Conservation (phyloP, 2,113 vertebrate genomes). For the Chiloscyllium plagiosum region DNA sequence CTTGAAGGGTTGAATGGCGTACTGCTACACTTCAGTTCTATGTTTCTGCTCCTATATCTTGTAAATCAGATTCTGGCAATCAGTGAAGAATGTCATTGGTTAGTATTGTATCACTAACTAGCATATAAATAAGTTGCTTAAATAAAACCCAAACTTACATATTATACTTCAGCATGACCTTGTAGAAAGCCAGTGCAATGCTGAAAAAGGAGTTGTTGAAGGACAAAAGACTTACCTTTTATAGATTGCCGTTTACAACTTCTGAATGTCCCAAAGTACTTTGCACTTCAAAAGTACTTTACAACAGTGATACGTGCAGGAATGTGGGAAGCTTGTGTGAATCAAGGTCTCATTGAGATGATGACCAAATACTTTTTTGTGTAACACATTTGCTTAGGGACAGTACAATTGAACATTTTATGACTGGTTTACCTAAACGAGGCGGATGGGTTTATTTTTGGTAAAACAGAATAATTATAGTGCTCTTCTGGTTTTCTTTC, state of each 20-base stretch:
- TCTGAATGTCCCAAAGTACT: not conserved
- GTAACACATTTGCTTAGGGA: not conserved
- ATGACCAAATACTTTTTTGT: not conserved
- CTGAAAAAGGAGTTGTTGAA: not conserved
- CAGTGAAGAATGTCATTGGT: not conserved
- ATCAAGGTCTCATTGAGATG: not conserved
- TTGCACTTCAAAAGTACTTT: not conserved
- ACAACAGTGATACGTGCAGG: not conserved
- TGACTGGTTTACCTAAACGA: too few relatives aligned
- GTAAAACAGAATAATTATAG: not conserved
- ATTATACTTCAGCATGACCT: not conserved
- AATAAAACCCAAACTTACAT: not conserved
- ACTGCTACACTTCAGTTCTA: too few relatives aligned
- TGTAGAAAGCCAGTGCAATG: not conserved
- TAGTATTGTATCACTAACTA: not conserved
- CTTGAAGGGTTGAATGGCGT: too few relatives aligned
- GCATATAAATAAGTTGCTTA: not conserved
- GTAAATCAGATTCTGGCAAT: not conserved
- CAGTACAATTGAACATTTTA: not conserved
- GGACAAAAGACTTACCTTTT: not conserved
- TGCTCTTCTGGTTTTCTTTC: slow-evolving; percentile 49
- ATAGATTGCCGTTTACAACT: not conserved
- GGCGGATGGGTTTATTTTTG: too few relatives aligned
- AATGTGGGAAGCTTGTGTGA: not conserved
- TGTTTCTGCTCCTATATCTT: too few relatives aligned